Evolutionary conservation across 1,140 invertebrate genomes (phyloP), one percentile per base, ranked within the genome.

Genomic region (Scaptomyza graminum): DNA sequence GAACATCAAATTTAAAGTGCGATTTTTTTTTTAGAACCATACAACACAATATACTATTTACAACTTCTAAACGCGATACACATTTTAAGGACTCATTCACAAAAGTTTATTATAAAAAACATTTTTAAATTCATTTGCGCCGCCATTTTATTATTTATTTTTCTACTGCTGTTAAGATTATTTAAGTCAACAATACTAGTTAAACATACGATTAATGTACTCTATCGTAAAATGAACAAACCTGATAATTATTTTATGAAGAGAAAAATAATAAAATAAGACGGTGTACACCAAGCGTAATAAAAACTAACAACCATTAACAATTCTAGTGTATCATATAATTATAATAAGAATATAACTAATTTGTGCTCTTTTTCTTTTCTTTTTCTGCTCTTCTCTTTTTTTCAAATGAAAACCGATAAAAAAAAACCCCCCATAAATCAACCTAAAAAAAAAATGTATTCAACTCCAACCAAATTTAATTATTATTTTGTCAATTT

Each of bases 281-380:
- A 49, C 49, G 59, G 52, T 49, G 28, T 63, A 59, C 39, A 41
- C 43, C 5, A 41, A 70, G 61, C 71, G 74, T 78, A 74, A 66
- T 61, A 56, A 74, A 74, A 60, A 70, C 7, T 78, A 82, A 82
- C 61, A 62, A 65, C 64, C 72, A 84, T 84, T 84, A 79, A 84
- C 80, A 74, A 84, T 76, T 79, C 61, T 83, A 84, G 69, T 77
- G 74, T 78, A 85, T 66, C 76, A 85, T 77, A 77, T 85, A 57
- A 65, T 77, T 85, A 77, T 71, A 77, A 81, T 77, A 85, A 78
- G 70, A 76, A 81, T 82, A 77, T 90, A 83, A 91, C 90, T 91
- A 91, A 91, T 90, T 91, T 90, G 81, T 91, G 77, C 77, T 91
- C 76, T 91, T 91, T 89, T 91, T 91, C 88, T 90, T 91, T 91